Base-by-base conservation (phyloP, 2,113 vertebrate genomes). In the Amphiprion percula region DNA sequence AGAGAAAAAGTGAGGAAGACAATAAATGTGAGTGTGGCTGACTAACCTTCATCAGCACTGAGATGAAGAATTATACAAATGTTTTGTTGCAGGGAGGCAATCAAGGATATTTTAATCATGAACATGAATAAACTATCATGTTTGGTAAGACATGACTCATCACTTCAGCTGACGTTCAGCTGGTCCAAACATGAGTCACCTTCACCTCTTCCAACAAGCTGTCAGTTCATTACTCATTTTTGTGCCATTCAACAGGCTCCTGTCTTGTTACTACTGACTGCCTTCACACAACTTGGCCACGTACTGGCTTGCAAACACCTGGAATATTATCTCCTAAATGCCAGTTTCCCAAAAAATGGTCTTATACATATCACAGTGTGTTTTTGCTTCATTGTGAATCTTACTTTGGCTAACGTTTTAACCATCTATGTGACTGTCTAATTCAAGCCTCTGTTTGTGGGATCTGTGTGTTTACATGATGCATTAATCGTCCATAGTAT, bases 51-150 rank as follows among this genome's bases (percentile, higher is more conserved):
- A 26, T 17, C n/a, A 17, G 5, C 23, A 41, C 49, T 52, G 2
- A 58, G 24, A 63, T 2, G 9, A 19, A 46, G 10, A 23, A 33
- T 21, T 9, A 23, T 17, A 30, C 3, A 39, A n/a, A 54, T 33
- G 5, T 68, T 44, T 68, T 63, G 37, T 74, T 81, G 87, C 71
- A 47, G 70, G 84, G 86, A 77, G 90, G 84, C 80, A 87, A 9
- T 71, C 39, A 17, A 68, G 68, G 21, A 10, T 55, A 24, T 63
- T 61, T 68, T 14, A 21, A 24, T 46, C 44, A n/a, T 37, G 30
- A 49, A 10, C 14, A 44, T 63, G 59, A 79, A 59, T 54, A 24
- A 78, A 69, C 49, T 33, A 28, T 59, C 8, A 11, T 56, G 41
- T 68, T 47, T 62, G 37, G 44, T 33, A 63, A 47, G 46, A 37